Evolutionary conservation across 2,888 invertebrate species (phyloP).

Genomic region (Drosophila atripex): DNA sequence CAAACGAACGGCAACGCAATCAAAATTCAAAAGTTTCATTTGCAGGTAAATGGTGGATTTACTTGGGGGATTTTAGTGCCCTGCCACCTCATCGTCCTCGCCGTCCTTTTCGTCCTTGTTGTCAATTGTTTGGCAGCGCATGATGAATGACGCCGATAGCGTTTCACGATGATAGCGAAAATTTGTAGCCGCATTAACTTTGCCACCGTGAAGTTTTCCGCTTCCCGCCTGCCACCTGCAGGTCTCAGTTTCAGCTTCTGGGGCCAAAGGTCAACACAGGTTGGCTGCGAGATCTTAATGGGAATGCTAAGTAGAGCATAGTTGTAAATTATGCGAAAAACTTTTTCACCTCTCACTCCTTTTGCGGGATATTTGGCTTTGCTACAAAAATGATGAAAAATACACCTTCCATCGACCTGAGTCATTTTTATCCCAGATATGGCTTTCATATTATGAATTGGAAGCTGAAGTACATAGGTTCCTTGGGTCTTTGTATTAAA

Average conservation of each 20-base stretch:
- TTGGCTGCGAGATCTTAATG: slow-evolving; percentile 42
- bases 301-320: slow-evolving; percentile 43
- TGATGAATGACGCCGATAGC: slow-evolving; percentile 77
- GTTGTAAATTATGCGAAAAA: slow-evolving; percentile 49
- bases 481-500: not conserved
- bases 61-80: slow-evolving; percentile 36
- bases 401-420: slow-evolving; percentile 12
- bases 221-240: not conserved
- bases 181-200: slow-evolving; percentile 55
- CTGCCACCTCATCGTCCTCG: slow-evolving; percentile 16
- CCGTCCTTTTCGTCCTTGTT: slow-evolving; percentile 41
- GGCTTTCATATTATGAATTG: slow-evolving; percentile 10
- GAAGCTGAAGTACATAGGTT: not conserved
- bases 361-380: slow-evolving; percentile 1
- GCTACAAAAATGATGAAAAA: slow-evolving; percentile 28
- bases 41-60: slow-evolving; percentile 65
- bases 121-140: slow-evolving; percentile 77
- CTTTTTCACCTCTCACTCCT: slow-evolving; percentile 19
- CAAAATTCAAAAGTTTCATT: slow-evolving; percentile 80
- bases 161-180: slow-evolving; percentile 54
- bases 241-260: not conserved
- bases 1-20: slow-evolving; percentile 47
- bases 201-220: slow-evolving; percentile 22
- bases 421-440: slow-evolving; percentile 19
- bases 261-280: slow-evolving; percentile 37